Conservation (phyloP, 2,797 vertebrate species). For the Heterohyrax brucei region DNA sequence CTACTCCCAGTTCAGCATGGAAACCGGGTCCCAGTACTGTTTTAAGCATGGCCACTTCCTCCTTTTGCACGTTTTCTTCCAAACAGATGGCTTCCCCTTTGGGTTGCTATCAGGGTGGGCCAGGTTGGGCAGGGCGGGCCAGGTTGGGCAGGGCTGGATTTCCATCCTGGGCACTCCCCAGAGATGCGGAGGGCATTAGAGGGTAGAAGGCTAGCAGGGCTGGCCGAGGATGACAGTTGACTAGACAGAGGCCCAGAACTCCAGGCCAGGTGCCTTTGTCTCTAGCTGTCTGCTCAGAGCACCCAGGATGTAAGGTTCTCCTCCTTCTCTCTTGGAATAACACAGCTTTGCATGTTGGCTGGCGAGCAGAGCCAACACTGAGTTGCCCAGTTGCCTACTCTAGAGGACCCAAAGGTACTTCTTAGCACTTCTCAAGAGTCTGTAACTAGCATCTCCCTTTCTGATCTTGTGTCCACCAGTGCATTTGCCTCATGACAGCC, state of each 20-base stretch:
- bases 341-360: not conserved
- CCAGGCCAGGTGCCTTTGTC: not conserved
- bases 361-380: fast-evolving
- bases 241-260: not conserved
- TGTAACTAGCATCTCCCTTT: not conserved
- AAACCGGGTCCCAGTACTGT: not conserved
- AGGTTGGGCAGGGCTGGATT: slow-evolving; percentile 79
- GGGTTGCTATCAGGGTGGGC: no score
- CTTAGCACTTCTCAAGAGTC: not conserved
- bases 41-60: not conserved
- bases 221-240: no score
- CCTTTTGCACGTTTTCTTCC: slow-evolving; percentile 79
- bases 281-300: not conserved
- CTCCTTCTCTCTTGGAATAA: not conserved
- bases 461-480: not conserved
- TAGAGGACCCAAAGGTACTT: not conserved
- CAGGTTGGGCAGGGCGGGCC: slow-evolving; percentile 51
- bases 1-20: not conserved
- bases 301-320: fast-evolving
- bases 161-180: slow-evolving; percentile 75
- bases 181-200: slow-evolving; percentile 44
- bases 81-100: slow-evolving; percentile 65
- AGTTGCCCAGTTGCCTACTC: not conserved
- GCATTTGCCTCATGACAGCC: not conserved
- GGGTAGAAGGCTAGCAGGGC: not conserved